Conservation (phyloP, 2,113 vertebrate species). For the Seriola quinqueradiata region DNA sequence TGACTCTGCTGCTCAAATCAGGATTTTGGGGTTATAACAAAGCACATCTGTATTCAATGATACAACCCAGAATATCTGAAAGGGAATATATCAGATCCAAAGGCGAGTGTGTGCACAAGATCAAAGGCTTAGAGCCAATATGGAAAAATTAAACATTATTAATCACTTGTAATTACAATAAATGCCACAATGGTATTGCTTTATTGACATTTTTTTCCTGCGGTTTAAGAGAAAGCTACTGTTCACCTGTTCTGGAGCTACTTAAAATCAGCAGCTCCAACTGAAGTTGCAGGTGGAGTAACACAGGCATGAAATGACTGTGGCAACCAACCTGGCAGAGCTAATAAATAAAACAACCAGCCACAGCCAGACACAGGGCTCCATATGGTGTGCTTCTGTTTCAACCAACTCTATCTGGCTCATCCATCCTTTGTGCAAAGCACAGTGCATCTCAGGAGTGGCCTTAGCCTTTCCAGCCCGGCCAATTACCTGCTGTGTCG, state of each 20-base stretch:
- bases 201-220: constrained; percentile 31
- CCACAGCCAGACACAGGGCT: constrained; percentile 44
- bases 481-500: constrained; percentile 29
- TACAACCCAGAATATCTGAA: constrained; percentile 31
- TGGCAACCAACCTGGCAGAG: constrained; percentile 69
- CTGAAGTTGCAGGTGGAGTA: constrained; percentile 70
- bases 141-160: constrained; percentile 31
- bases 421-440: constrained; percentile 47
- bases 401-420: constrained; percentile 41
- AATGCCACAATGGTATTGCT: constrained; percentile 15
- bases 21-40: constrained; percentile 30
- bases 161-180: constrained; percentile 52
- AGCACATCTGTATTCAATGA: constrained; percentile 24
- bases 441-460: constrained; percentile 42
- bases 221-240: constrained; percentile 17
- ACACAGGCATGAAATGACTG: constrained; percentile 77
- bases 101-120: constrained; percentile 26
- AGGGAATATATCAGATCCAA: constrained; percentile 46
- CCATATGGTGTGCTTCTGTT: constrained; percentile 61
- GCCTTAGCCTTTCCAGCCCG: constrained; percentile 25
- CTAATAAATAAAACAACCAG: constrained; percentile 79
- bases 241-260: constrained; percentile 17
- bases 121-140: constrained; percentile 43
- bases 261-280: constrained; percentile 48
- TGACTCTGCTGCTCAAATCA: constrained; percentile 20